Conservation (phyloP, 2,797 vertebrate genomes). For the Coracias cyanogaster region DNA sequence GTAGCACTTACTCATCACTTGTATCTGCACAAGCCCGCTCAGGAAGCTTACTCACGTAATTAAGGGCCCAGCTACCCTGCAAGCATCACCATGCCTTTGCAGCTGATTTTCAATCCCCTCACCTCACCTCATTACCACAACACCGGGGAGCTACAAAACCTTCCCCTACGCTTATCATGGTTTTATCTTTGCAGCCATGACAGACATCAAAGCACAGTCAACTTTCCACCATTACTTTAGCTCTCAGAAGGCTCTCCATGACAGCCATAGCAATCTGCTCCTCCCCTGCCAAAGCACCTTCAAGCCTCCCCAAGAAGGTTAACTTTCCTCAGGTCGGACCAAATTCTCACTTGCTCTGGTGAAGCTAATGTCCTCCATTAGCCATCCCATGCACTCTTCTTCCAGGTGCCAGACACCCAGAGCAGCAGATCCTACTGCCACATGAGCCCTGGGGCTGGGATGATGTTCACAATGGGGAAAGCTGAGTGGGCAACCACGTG, state of each 20-base stretch:
- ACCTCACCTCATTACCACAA: not conserved
- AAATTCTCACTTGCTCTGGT: not conserved
- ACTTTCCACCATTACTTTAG: not conserved
- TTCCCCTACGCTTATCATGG: not conserved
- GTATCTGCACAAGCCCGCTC: not conserved
- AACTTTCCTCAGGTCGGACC: not conserved
- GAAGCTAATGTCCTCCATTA: not conserved
- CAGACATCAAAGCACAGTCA: not conserved
- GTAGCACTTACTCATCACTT: not conserved
- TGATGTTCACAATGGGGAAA: not conserved
- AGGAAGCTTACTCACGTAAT: not conserved
- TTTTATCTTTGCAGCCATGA: not conserved
- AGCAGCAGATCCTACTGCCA: not conserved
- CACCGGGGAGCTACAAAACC: too few species aligned
- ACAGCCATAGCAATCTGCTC: not conserved
- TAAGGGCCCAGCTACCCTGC: not conserved
- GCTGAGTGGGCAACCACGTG: not conserved
- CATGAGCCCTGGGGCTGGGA: not conserved
- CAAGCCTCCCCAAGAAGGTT: not conserved
- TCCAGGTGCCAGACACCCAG: too few species aligned
- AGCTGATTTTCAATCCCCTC: not conserved
- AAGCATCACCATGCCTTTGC: not conserved
- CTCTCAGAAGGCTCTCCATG: not conserved
- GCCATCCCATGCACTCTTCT: not conserved
- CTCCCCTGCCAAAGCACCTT: not conserved